Base-by-base conservation (phyloP, 1,140 invertebrate species). In the Sinella curviseta region DNA sequence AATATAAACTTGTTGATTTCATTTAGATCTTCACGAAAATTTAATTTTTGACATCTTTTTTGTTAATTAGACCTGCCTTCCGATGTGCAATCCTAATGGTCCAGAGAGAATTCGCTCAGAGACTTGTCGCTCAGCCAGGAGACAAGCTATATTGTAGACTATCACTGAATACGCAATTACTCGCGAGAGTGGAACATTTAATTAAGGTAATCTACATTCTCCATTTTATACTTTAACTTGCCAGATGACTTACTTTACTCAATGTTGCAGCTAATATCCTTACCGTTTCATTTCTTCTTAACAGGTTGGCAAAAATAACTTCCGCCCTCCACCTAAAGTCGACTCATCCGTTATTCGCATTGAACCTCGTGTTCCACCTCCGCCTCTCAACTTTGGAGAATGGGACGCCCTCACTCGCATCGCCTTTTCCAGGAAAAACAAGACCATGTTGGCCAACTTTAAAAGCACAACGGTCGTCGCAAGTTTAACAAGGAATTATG, bases 71-170 rank as follows among this genome's bases (percentile, higher is more conserved):
- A 39, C 89, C 88, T 77, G 83, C 82, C 81, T 95, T 93, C 85
- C 92, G 97, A 84, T 99, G 96, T 90, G 98, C 98, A 26, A 91
- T 99, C 1, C 88, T 99, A 1, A 99, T 99, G 98, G 98, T 99
- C 86, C 98, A 99, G 89, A 90, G 94, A 86, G 98, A 99, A 90
- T 99, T 99, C 90, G 98, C 98, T 20, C 94, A 99, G 85, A 89
- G 98, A 86, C 88, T 99, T 78, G 95, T 98, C 14, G 98, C 98
- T 0, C 95, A 97, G 87, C 96, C 98, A 34, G 98, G 97, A 16
- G 97, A 99, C 83, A 99, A 99, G 89, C 88, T 98, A 0, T 99
- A 98, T 85, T 99, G 97, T 88, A 91, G 98, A 78, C 88, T 99
- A 26, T 98, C 97, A 77, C 93, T 99, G 39, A 99, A 99, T 86